These are phyloP conservation scores for Agrotis clavis DNA, from an alignment of 2,888 invertebrate genomes.

Conservation along the genomic window DNA sequence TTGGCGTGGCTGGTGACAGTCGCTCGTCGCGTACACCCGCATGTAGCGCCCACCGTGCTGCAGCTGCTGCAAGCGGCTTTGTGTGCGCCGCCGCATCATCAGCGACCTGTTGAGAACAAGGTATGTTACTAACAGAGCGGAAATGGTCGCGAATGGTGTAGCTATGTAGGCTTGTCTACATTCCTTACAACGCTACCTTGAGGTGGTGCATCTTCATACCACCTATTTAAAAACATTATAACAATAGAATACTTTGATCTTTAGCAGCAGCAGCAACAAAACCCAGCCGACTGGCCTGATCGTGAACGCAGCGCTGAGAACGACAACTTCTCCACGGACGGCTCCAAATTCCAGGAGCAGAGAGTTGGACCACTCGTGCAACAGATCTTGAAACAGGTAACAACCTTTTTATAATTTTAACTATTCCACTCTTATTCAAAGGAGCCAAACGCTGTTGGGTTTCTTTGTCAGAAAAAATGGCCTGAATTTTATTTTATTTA, in stretches of 20 bases:
- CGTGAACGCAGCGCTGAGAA: conserved; percentile 88
- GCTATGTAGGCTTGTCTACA: too few relatives aligned
- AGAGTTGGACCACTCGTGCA: conserved; percentile 86
- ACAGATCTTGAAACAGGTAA: conserved; percentile 87
- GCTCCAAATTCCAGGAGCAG: conserved; percentile 89
- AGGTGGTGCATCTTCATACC: too few relatives aligned
- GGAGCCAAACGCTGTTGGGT: too few relatives aligned
- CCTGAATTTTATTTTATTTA: too few relatives aligned
- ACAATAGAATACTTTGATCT: too few relatives aligned
- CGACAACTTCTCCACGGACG: conserved; percentile 84
- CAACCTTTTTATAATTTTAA: too few relatives aligned
- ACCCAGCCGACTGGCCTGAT: conserved; percentile 81
- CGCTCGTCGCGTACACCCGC: conserved; percentile 97
- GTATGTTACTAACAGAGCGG: conserved; percentile 30
- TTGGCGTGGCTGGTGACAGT: conserved; percentile 96
- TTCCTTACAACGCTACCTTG: too few relatives aligned
- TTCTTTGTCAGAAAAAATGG: too few relatives aligned
- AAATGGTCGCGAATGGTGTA: too few relatives aligned
- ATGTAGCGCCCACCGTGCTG: conserved; percentile 97
- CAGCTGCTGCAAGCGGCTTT: conserved; percentile 97
- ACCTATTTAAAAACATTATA: too few relatives aligned
- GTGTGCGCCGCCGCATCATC: conserved; percentile 87
- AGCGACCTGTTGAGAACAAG: conserved; percentile 49
- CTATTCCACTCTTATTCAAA: too few relatives aligned
- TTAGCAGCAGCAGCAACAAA: conserved; percentile 56